Base-by-base conservation (phyloP, 2,888 invertebrate species). In the Masnerella sp. region DNA sequence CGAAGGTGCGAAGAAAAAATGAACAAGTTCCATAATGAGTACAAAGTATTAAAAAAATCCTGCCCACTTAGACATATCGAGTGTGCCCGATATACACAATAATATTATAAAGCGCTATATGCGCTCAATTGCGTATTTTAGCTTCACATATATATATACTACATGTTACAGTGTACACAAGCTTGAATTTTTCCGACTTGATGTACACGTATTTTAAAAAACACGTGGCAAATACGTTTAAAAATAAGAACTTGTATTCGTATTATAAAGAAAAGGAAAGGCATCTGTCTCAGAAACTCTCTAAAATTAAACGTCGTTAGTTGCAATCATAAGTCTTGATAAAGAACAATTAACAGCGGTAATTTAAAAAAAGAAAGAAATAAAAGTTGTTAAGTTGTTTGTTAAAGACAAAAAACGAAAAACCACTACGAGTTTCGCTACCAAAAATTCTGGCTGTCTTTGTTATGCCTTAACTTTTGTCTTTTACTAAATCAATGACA, bases 1-100 rank as follows among this genome's bases (percentile, higher is more conserved):
- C 62, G 56, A 77, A 77, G 62, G 74, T 76, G 72, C 77, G 62
- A 70, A 25, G 61, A 72, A 76, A 75, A 56, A 65, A 52, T 59
- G 52, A 74, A 67, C 40, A 58, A 61, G 74, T 74, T 68, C 64
- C 8, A 59, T 51, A 62, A 68, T 25, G 49, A 62, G 73, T 73
- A 68, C 56, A 58, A 73, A 62, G 71, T 72, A 58, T 70, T 68
- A 70, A 64, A 70, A 70, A 69, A 74, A 72, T 70, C 68, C 67
- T 75, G 75, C 72, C 72, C 69, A 68, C 49, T 68, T 68, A 42
- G 64, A 64, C 14, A 64, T 74, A 59, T 61, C 69, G 58, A 58
- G 61, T 68, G 38, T 59, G 30, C 22, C 52, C 64, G 73, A 64
- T 74, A 68, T 64, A 62, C 62, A 67, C 47, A 61, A 68, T 58